Percentiles rank a stretch among this genome's conserved stretches.
Evolutionary conservation across 1,140 invertebrate genomes (phyloP).

Genomic region (Aphis gossypii): DNA sequence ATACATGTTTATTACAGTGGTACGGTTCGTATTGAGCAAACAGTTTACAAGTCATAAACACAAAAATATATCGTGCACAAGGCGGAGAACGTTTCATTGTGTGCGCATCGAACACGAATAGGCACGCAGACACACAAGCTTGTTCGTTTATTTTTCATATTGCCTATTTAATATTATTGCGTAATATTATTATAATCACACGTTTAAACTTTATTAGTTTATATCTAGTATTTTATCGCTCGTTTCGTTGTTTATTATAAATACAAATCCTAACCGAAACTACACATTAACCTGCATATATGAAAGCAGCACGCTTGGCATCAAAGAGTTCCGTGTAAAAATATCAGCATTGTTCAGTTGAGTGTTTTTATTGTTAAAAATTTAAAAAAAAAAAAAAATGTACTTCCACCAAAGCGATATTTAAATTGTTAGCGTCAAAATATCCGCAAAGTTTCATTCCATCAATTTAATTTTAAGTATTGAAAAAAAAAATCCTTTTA

Average conservation of each 20-base stretch:
- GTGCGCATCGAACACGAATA: neutral
- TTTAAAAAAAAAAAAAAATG: no score
- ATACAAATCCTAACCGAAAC: neutral
- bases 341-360: no score
- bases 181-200: neutral
- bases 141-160: neutral
- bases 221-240: neutral
- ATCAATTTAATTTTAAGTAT: no score
- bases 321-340: no score
- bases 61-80: constrained; percentile 8
- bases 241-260: neutral
- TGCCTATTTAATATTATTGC: neutral
- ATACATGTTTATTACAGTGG: neutral
- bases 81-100: neutral
- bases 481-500: no score
- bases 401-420: no score
- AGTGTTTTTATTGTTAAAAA: no score
- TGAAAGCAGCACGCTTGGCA: neutral
- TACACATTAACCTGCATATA: neutral
- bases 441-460: no score
- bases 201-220: neutral
- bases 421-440: no score
- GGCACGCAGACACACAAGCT: neutral
- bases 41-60: constrained; percentile 16
- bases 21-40: constrained; percentile 5